These are phyloP conservation scores for Paradoxurus hermaphroditus DNA, from an alignment of 2,113 vertebrate species.

Conservation along the genomic window DNA sequence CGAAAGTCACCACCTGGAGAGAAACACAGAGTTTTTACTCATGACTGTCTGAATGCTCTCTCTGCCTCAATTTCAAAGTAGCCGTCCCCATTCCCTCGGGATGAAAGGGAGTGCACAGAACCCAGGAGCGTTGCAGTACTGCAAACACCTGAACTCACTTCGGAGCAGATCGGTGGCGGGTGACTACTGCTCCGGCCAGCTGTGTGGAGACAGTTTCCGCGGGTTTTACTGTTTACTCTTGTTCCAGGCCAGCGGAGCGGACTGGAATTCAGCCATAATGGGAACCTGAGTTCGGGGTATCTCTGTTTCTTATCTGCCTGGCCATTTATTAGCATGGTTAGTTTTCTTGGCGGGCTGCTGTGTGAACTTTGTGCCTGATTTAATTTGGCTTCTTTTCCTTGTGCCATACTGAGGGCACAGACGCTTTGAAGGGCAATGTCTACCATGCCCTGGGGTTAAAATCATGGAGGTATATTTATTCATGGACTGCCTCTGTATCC, in stretches of 20 bases:
- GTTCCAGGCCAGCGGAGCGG: background rate
- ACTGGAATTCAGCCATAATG: background rate
- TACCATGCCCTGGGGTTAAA: background rate
- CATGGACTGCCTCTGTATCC: background rate
- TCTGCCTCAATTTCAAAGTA: background rate
- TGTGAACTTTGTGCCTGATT: background rate
- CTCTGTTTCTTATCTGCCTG: background rate
- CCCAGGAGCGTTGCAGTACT: background rate
- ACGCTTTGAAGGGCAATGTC: background rate
- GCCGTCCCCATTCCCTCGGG: background rate
- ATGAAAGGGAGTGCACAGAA: background rate
- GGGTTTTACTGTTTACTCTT: background rate
- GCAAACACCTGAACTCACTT: background rate
- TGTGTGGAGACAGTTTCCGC: no score
- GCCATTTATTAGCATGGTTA: background rate
- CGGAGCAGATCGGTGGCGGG: background rate
- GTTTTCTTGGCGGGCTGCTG: background rate
- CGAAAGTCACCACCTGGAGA: constrained; percentile 95
- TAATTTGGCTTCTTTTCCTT: background rate
- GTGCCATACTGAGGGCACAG: background rate
- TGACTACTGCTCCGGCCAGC: background rate
- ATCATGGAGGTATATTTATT: background rate
- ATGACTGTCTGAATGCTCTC: background rate
- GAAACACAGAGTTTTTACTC: background rate
- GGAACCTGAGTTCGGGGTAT: background rate